phyloP scores from a whole-genome alignment of 92 coral and sea anemone species.

The Palythoa heliodiscus region DNA sequence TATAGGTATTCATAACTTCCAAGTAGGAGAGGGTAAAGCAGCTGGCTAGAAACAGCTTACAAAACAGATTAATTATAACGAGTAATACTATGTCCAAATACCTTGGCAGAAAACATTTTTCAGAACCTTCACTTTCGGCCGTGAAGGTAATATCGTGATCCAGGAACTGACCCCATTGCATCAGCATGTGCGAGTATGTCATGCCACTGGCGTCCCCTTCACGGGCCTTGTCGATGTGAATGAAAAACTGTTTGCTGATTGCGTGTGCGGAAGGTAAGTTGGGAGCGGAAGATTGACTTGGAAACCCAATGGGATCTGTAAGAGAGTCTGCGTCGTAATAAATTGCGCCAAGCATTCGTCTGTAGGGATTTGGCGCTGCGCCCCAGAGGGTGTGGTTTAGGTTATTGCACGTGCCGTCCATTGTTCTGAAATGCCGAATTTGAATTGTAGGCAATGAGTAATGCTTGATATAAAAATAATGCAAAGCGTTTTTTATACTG shows the following conservation, averaged over 20 bases:
- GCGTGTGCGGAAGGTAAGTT: conserved; percentile 86
- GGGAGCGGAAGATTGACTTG: conserved; percentile 87
- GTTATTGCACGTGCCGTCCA: conserved; percentile 95
- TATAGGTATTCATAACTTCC: no score
- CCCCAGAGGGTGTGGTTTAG: conserved; percentile 90
- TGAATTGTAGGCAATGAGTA: neutral
- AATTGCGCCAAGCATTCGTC: conserved; percentile 77
- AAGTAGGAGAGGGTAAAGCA: no score
- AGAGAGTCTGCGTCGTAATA: conserved; percentile 85
- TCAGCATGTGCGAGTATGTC: conserved; percentile 87
- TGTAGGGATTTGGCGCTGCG: conserved; percentile 79
- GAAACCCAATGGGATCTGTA: conserved; percentile 93
- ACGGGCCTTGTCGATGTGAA: conserved; percentile 63
- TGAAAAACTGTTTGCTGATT: conserved; percentile 75
- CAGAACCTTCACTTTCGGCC: conserved; percentile 96
- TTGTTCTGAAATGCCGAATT: conserved; percentile 56
- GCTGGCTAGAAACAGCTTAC: no score
- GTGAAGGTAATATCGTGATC: conserved; percentile 96
- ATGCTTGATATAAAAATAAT: no score
- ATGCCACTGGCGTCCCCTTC: conserved; percentile 29
- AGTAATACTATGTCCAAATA: conserved; percentile 14
- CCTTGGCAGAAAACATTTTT: conserved; percentile 87
- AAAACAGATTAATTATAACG: no score
- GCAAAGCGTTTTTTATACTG: no score
- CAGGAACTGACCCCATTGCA: conserved; percentile 99